Evolutionary conservation across 2,797 vertebrate species (phyloP).

Genomic region (Falco berigora): DNA sequence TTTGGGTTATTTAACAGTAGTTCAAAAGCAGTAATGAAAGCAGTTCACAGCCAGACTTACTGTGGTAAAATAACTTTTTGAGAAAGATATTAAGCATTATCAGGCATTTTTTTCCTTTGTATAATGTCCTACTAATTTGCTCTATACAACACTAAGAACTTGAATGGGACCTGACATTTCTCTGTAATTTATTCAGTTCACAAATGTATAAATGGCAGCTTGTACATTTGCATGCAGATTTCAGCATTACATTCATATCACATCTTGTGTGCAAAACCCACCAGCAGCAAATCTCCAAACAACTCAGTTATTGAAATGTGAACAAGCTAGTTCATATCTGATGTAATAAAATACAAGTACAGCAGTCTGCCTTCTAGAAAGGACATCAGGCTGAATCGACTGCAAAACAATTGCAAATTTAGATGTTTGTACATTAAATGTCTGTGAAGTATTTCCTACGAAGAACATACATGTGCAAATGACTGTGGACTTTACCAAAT

Average conservation of each 20-base stretch:
- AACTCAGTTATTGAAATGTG: not conserved
- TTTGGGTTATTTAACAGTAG: not conserved
- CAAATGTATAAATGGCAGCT: conserved; percentile 37
- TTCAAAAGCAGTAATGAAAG: not conserved
- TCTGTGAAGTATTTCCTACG: not conserved
- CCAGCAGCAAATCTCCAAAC: not conserved
- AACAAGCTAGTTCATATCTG: not conserved
- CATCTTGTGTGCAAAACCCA: not conserved
- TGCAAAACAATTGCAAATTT: not conserved
- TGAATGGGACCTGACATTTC: conserved; percentile 3
- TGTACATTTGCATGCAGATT: conserved; percentile 50
- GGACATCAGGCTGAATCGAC: not conserved
- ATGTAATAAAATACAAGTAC: not conserved
- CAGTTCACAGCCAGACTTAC: not conserved
- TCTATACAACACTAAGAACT: conserved; percentile 25
- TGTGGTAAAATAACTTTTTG: not conserved
- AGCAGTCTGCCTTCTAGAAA: not conserved
- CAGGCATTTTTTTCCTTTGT: not conserved
- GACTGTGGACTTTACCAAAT: not conserved
- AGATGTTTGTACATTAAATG: not conserved
- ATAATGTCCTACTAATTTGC: not conserved
- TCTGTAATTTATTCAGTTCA: conserved; percentile 42
- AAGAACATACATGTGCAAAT: not conserved
- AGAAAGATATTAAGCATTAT: not conserved
- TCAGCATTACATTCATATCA: conserved; percentile 4